Evolutionary conservation across 2,888 invertebrate genomes (phyloP).

Genomic region (Gnatocerus cornutus): DNA sequence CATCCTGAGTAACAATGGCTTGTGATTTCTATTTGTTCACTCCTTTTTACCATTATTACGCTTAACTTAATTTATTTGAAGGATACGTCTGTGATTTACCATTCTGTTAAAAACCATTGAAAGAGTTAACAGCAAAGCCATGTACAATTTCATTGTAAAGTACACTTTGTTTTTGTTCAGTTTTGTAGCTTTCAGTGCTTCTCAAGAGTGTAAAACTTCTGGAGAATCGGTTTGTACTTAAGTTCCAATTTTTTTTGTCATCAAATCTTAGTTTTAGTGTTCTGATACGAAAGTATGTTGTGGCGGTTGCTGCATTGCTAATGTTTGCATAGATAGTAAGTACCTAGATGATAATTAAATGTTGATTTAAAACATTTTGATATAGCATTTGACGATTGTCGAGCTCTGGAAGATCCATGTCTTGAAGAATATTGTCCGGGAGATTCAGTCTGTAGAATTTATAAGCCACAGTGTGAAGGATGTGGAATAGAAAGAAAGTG

Average conservation of each 20-base stretch:
- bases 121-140: background rate
- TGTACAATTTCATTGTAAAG: background rate
- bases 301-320: constrained; percentile 14
- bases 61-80: constrained; percentile 16
- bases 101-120: background rate
- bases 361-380: background rate
- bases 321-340: constrained; percentile 14
- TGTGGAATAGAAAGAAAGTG: constrained; percentile 10
- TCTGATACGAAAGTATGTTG: background rate
- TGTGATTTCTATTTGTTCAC: constrained; percentile 1
- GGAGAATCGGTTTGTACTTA: constrained; percentile 1
- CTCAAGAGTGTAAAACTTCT: constrained; percentile 1
- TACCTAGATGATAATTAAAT: background rate
- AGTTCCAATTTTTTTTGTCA: background rate
- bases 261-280: constrained; percentile 1
- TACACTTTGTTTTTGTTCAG: background rate
- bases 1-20: background rate
- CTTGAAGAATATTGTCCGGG: constrained; percentile 6
- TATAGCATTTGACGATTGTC: constrained; percentile 1
- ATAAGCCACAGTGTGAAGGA: background rate
- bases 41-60: constrained; percentile 11
- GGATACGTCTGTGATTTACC: background rate
- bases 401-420: background rate
- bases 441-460: constrained; percentile 6
- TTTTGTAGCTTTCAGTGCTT: background rate